Conservation (phyloP, 2,113 vertebrate species). For the Pseudopipra pipra region DNA sequence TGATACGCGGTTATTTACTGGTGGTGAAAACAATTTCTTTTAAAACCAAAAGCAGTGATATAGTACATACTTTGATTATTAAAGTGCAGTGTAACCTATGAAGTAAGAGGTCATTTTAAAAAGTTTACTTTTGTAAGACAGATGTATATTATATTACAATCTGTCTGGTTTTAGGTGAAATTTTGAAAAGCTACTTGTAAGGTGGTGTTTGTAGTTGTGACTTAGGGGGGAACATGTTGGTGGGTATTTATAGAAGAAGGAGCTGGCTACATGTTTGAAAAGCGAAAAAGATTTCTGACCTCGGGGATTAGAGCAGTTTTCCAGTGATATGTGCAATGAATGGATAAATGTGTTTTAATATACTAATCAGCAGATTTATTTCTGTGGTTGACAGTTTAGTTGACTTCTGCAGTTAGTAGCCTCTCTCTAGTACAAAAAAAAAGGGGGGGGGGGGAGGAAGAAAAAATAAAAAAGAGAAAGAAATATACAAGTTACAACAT, state of each 20-base stretch:
- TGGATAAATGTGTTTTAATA: conserved; percentile 3
- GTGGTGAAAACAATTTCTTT: neutral
- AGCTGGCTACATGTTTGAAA: neutral
- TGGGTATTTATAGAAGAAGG: neutral
- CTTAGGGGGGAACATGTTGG: neutral
- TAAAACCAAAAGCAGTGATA: neutral
- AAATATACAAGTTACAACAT: neutral
- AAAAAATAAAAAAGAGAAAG: neutral
- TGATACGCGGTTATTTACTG: neutral
- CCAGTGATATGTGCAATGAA: neutral
- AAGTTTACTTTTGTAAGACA: neutral
- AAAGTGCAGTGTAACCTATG: neutral
- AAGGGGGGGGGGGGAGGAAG: too few relatives aligned
- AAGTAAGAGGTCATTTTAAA: neutral
- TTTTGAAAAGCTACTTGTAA: neutral
- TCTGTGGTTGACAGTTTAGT: conserved; percentile 6
- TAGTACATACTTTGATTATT: neutral
- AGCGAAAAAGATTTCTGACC: neutral
- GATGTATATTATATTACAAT: neutral
- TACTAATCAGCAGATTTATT: conserved; percentile 37
- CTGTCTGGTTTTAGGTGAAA: neutral
- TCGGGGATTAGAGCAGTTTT: neutral
- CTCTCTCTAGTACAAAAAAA: neutral
- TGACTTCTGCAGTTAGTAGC: conserved; percentile 1
- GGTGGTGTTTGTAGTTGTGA: neutral